Conservation (phyloP, 2,113 vertebrate species). For the Tiliqua scincoides region DNA sequence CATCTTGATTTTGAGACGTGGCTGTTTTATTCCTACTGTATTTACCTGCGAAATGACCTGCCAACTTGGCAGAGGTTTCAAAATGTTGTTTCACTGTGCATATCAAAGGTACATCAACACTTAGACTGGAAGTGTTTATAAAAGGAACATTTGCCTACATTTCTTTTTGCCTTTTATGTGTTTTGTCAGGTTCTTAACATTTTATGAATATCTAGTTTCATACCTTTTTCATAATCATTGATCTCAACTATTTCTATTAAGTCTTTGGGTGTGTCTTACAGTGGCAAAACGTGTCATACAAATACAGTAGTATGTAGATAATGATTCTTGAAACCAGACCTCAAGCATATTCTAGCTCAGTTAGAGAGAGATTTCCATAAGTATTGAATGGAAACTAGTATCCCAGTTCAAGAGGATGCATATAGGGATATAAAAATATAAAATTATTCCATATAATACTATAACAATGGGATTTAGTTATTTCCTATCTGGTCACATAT, state of each 20-base stretch:
- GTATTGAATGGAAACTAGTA: constrained; percentile 29
- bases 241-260: constrained; percentile 52
- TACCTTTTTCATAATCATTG: constrained; percentile 36
- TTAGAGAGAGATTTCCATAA: constrained; percentile 22
- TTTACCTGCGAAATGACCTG: constrained; percentile 8
- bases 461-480: constrained; percentile 39
- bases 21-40: not conserved
- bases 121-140: constrained; percentile 11
- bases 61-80: not conserved
- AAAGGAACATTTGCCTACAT: constrained; percentile 52
- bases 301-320: constrained; percentile 47
- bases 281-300: constrained; percentile 63
- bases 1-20: not conserved
- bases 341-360: constrained; percentile 41
- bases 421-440: constrained; percentile 16
- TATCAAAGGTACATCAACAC: constrained; percentile 40
- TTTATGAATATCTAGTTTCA: constrained; percentile 24
- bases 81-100: not conserved
- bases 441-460: constrained; percentile 32
- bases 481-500: constrained; percentile 52
- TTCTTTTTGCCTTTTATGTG: constrained; percentile 55
- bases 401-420: constrained; percentile 11
- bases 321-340: constrained; percentile 47
- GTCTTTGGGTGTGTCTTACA: constrained; percentile 61
- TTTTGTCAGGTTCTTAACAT: constrained; percentile 41